phyloP scores from a whole-genome alignment of 1,140 invertebrate species.

The Bombus fervidus region DNA sequence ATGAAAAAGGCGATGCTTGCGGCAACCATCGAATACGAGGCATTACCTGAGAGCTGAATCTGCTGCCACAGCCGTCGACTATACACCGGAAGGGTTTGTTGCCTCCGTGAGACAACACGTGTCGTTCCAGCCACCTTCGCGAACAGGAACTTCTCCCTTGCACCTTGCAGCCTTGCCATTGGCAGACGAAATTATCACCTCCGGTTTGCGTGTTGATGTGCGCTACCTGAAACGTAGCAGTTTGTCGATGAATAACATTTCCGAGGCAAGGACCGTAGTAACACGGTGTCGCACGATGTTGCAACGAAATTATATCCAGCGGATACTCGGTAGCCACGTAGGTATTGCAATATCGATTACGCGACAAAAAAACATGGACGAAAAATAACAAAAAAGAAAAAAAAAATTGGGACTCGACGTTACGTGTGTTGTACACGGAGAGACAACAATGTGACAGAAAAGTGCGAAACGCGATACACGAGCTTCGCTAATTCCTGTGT shows the following conservation, averaged over 20 bases:
- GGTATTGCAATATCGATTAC: conserved; percentile 32
- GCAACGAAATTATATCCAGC: conserved; percentile 1
- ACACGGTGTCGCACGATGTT: background rate
- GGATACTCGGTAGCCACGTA: conserved; percentile 6
- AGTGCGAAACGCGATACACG: conserved; percentile 17
- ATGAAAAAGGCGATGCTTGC: background rate
- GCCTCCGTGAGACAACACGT: conserved; percentile 95
- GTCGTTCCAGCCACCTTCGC: conserved; percentile 95
- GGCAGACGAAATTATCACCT: conserved; percentile 92
- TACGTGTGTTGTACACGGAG: background rate
- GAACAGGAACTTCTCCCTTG: conserved; percentile 95
- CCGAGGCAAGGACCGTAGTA: background rate
- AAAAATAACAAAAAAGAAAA: background rate
- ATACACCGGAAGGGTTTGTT: conserved; percentile 98
- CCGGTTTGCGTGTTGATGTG: conserved; percentile 94
- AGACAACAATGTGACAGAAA: background rate
- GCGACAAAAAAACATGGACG: background rate
- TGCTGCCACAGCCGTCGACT: conserved; percentile 94
- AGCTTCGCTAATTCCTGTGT: background rate
- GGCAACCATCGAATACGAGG: conserved; percentile 9
- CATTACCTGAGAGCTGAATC: conserved; percentile 94
- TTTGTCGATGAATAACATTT: background rate
- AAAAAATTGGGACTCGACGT: background rate
- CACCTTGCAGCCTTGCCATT: conserved; percentile 97
- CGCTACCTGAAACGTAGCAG: conserved; percentile 84